phyloP scores from a whole-genome alignment of 1,140 invertebrate genomes.

The Drosophila arawakana region DNA sequence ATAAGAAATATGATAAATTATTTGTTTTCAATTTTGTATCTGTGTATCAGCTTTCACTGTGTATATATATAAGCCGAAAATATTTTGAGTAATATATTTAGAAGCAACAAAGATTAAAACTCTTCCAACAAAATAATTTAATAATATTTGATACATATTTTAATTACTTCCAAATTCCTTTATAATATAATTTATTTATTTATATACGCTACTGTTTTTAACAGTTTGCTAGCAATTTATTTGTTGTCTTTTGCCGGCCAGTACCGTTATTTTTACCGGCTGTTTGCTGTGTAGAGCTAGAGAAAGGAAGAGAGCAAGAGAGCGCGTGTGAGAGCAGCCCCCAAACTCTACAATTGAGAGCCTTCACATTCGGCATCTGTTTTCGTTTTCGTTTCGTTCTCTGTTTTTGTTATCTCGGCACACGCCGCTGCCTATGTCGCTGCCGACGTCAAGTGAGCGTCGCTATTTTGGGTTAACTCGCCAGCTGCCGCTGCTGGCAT shows the following conservation, averaged over 20 bases:
- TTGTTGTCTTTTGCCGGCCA: conserved; percentile 61
- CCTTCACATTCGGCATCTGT: conserved; percentile 23
- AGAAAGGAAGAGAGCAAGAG: conserved; percentile 26
- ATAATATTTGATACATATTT: too few relatives aligned
- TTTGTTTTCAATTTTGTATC: not conserved
- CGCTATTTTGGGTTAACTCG: conserved; percentile 68
- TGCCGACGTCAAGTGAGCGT: conserved; percentile 52
- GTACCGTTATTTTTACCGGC: conserved; percentile 64
- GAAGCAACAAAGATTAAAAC: too few relatives aligned
- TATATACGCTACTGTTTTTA: not conserved
- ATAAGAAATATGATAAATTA: conserved; percentile 20
- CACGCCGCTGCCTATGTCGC: conserved; percentile 42
- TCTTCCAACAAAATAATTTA: too few relatives aligned
- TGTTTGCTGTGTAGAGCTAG: conserved; percentile 47
- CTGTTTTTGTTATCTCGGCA: conserved; percentile 79
- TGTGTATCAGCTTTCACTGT: not conserved
- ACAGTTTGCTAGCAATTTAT: not conserved
- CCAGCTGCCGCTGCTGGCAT: conserved; percentile 48
- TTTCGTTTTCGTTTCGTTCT: conserved; percentile 66
- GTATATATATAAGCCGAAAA: too few relatives aligned
- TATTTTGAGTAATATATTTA: too few relatives aligned
- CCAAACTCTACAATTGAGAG: conserved; percentile 49
- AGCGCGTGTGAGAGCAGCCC: conserved; percentile 14
- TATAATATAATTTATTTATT: too few relatives aligned
- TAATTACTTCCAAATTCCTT: not conserved